Base-by-base conservation (phyloP, 2,113 vertebrate species). In the Cavia aperea region DNA sequence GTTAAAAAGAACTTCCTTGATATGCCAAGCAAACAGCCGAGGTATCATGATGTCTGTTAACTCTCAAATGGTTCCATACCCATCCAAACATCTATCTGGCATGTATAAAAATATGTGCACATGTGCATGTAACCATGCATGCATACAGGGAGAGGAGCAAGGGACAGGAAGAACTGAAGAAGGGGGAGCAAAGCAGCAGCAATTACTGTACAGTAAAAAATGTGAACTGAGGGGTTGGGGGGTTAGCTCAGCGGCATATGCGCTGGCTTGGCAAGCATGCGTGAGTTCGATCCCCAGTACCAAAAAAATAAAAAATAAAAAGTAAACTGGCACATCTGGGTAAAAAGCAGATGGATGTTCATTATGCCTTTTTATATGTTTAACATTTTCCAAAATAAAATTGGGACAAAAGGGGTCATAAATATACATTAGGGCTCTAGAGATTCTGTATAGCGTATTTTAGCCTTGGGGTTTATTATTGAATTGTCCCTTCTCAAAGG, bases 351-450 rank as follows among this genome's bases (percentile, higher is more conserved):
- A 73, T 24, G 39, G 23, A 73, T 26, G 70, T 73, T 43, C 39
- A 43, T 73, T 24, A 26, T 36, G 36, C 2, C 65, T 66, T 46
- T 43, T 75, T 39, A 46, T 72, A 72, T 46, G 72, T 75, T 43
- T 90, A 39, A 94, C 85, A 86, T 31, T 75, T 94, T 86, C 54
- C 7, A 36, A 75, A 86, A 92, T 86, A 81, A 89, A 93, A 90
- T 49, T 31, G 43, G 51, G 12, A 58, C 31, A 39, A 81, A 78
- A 78, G 24, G 66, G 4, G 13, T 83, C 66, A 83, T 51, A 12
- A 54, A 63, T 83, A 77, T 29, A 16, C 56, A 72, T 36, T 63
- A 90, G 75, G 90, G 72, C 16, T 78, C 12, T 14, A 39, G 4
- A 12, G 62, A 54, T 78, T 46, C 51, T 85, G n/a, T 58, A 39